Evolutionary conservation across 2,797 vertebrate species (phyloP).

Genomic region (Anguilla megastoma): DNA sequence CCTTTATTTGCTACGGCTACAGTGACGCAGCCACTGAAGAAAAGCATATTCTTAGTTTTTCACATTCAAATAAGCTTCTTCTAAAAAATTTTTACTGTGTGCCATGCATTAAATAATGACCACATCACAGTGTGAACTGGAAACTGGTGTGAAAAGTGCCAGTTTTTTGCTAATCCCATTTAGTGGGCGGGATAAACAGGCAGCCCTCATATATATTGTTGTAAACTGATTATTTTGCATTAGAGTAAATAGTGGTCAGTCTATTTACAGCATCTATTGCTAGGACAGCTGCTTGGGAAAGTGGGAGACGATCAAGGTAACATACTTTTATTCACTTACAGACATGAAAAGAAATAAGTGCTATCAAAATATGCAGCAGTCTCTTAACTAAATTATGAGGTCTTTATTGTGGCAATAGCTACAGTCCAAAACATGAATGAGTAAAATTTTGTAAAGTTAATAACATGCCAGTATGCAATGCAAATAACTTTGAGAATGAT

Average conservation of each 20-base stretch:
- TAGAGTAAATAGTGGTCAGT: background rate
- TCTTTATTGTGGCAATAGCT: background rate
- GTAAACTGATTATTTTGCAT: background rate
- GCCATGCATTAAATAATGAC: background rate
- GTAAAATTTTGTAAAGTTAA: background rate
- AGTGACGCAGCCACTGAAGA: background rate
- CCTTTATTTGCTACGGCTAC: too few relatives aligned
- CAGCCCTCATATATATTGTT: background rate
- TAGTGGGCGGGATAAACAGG: conserved; percentile 12
- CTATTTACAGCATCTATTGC: background rate
- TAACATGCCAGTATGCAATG: background rate
- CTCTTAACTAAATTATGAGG: background rate
- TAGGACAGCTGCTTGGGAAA: background rate
- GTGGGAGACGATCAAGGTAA: background rate
- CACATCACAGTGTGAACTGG: background rate
- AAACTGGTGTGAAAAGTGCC: background rate
- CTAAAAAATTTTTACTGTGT: background rate
- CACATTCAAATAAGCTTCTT: background rate
- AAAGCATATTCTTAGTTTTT: background rate
- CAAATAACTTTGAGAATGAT: background rate
- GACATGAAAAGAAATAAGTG: background rate
- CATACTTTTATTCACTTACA: background rate
- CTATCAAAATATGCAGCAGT: background rate
- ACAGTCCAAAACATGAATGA: background rate
- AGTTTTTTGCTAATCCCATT: background rate